Evolutionary conservation across 2,797 vertebrate genomes (phyloP), one percentile per base, ranked within the genome.

Genomic region (Poecilia velifera): DNA sequence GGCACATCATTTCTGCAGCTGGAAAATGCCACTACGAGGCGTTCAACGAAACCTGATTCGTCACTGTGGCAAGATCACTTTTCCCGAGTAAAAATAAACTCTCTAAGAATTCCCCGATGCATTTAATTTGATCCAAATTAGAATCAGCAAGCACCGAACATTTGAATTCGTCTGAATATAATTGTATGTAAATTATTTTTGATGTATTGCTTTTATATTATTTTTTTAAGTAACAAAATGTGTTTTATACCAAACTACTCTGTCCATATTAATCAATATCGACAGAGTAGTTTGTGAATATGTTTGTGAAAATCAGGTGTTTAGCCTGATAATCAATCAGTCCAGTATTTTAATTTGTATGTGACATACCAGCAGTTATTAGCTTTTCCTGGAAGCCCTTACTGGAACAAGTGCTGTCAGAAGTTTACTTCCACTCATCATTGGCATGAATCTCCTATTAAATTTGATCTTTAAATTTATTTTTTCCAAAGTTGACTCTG

Each of bases 1-100:
- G 20, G 4, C 9, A 66, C 59, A 73, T 68, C 76, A n/a, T 73
- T 25, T 2, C 22, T 49, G 72, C 57, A n/a, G 18, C 57, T 41
- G 64, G 91, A 83, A 92, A 92, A 88, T 0, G 25, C 46, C 64
- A 83, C 86, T 84, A 41, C 82, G 77, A 70, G 46, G 49, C 49
- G 0, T 39, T 5, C 47, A 39, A 0, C 1, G 73, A 86, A 86
- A 84, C 53, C 77, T 86, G 84, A 91, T 41, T 88, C 89, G 85
- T 86, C 84, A 59, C 70, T 45, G 64, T 41, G 7, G 74, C 45
- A 49, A 64, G 45, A 46, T 47, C 13, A 53, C 3, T 31, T 74
- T 43, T 72, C 41, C 6, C 16, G n/a, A 22, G 46, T 47, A 55
- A 6, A 28, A 77, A 73, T 68, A 59, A 28, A 28, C 72, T 76